Evolutionary conservation across 92 coral and sea anemone species (phyloP).

Genomic region (Epizoanthus ramosus): DNA sequence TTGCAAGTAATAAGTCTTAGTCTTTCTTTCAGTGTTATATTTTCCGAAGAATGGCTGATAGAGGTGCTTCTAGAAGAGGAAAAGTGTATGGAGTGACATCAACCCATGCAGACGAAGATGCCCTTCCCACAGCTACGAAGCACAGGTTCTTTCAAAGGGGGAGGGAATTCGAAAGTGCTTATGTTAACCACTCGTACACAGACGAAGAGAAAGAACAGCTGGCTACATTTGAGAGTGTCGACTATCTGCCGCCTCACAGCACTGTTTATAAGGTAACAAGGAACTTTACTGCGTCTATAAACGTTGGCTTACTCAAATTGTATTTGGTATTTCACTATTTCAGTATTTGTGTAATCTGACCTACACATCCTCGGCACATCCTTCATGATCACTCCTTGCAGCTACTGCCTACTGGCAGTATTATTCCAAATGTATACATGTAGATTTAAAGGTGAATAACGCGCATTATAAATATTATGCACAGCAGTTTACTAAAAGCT

Average conservation of each 20-base stretch:
- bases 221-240: slow-evolving; percentile 95
- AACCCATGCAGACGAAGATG: slow-evolving; percentile 92
- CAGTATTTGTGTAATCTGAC: no score
- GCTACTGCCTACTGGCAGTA: no score
- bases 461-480: no score
- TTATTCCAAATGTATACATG: no score
- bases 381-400: no score
- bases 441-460: no score
- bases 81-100: slow-evolving; percentile 87
- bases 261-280: slow-evolving; percentile 86
- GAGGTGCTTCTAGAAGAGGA: slow-evolving; percentile 50
- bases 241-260: slow-evolving; percentile 96
- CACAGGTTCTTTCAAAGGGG: slow-evolving; percentile 96
- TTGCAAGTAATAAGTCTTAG: background rate
- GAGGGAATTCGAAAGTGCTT: slow-evolving; percentile 96
- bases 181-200: slow-evolving; percentile 95
- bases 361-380: no score
- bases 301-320: no score
- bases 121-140: slow-evolving; percentile 73
- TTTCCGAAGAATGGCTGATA: slow-evolving; percentile 4
- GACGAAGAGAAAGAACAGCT: slow-evolving; percentile 89
- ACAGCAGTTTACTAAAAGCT: no score
- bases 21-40: background rate
- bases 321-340: no score
- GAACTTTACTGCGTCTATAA: no score